Evolutionary conservation across 2,888 invertebrate species (phyloP).

Genomic region (Lithophane semibrunnea): DNA sequence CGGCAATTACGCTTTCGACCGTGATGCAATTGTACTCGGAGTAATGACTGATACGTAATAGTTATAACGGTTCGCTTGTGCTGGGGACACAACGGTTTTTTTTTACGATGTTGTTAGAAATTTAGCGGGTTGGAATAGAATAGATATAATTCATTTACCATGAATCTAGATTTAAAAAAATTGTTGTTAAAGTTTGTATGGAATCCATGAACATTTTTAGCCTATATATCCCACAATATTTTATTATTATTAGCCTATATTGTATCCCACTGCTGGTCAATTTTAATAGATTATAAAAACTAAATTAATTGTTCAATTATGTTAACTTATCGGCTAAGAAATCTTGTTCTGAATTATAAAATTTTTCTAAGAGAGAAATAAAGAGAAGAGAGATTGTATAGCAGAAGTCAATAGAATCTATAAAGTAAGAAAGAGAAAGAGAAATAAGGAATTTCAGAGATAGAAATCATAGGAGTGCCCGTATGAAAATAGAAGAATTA

Average conservation of each 20-base stretch:
- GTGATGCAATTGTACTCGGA: slow-evolving; percentile 81
- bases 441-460: not conserved
- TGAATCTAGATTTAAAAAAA: too few species aligned
- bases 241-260: too few species aligned
- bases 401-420: not conserved
- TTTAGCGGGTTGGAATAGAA: not conserved
- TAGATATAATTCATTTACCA: too few species aligned
- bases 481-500: not conserved
- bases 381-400: not conserved
- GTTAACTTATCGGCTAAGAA: too few species aligned
- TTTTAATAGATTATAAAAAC: too few species aligned
- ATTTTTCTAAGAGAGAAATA: too few species aligned
- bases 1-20: slow-evolving; percentile 84
- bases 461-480: not conserved
- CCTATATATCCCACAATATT: too few species aligned
- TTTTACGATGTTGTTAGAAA: slow-evolving; percentile 19
- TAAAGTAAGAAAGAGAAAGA: not conserved
- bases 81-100: slow-evolving; percentile 47
- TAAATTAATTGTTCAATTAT: too few species aligned
- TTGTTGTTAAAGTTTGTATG: too few species aligned
- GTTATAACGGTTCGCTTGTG: slow-evolving; percentile 54
- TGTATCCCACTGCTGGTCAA: too few species aligned
- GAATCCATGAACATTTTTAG: too few species aligned
- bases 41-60: slow-evolving; percentile 65
- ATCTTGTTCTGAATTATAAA: too few species aligned